These are phyloP conservation scores for Sebastolobus alascanus DNA, from an alignment of 2,797 vertebrate genomes.

Conservation along the genomic window DNA sequence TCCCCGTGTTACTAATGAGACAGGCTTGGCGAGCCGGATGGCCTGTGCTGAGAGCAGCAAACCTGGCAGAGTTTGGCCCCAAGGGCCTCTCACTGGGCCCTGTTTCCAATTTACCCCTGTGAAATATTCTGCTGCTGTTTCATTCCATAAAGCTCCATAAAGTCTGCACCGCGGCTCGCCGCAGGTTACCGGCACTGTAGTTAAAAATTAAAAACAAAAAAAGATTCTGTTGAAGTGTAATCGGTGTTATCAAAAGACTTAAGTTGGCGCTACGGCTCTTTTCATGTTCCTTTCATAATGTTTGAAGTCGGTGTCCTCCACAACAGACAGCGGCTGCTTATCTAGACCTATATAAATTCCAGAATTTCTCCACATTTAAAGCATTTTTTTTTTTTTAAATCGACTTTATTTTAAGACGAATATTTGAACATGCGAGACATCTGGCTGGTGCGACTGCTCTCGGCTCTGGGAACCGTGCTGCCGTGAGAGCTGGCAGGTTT, in stretches of 20 bases:
- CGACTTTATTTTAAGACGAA: background rate
- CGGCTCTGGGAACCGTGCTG: background rate
- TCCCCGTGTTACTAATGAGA: slow-evolving; percentile 81
- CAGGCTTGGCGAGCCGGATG: slow-evolving; percentile 59
- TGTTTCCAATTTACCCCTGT: slow-evolving; percentile 65
- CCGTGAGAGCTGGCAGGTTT: slow-evolving; percentile 11
- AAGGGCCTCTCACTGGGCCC: slow-evolving; percentile 58
- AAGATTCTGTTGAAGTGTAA: background rate
- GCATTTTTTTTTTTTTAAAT: background rate
- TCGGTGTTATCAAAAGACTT: slow-evolving; percentile 6
- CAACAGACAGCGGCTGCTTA: background rate
- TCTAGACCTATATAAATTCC: background rate
- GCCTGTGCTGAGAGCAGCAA: slow-evolving; percentile 74
- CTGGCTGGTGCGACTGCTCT: background rate
- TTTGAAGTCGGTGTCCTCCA: slow-evolving; percentile 9
- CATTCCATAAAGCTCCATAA: slow-evolving; percentile 65
- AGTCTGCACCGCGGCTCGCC: slow-evolving; percentile 31
- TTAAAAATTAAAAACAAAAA: slow-evolving; percentile 39
- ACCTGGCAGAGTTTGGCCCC: slow-evolving; percentile 75
- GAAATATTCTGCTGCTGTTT: slow-evolving; percentile 72
- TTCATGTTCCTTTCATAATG: slow-evolving; percentile 15
- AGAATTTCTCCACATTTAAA: background rate
- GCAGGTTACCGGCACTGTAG: slow-evolving; percentile 30
- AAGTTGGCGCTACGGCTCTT: background rate
- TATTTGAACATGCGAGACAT: slow-evolving; percentile 21